Conservation (phyloP, 2,113 vertebrate genomes). For the Scolopax mira region DNA sequence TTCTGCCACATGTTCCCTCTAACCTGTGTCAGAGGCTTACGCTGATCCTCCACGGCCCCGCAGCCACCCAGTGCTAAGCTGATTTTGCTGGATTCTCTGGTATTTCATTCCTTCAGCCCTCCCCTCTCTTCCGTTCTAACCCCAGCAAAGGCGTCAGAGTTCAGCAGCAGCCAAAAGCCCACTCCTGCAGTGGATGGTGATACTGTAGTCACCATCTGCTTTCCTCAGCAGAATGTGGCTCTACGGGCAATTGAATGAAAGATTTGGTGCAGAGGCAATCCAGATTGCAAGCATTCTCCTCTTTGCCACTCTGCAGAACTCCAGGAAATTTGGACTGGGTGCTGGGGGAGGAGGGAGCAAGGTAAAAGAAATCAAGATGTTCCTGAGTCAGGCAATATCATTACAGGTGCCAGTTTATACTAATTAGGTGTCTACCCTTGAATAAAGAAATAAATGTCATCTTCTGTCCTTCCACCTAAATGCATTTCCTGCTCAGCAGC, state of each 20-base stretch:
- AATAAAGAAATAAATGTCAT: neutral
- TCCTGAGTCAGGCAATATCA: neutral
- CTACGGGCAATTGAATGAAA: neutral
- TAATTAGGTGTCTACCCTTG: neutral
- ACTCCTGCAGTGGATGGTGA: neutral
- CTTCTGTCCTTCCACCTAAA: neutral
- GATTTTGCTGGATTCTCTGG: neutral
- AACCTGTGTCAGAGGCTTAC: neutral
- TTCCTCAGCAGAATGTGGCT: neutral
- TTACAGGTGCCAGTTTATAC: neutral
- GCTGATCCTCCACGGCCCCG: neutral
- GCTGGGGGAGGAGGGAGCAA: neutral
- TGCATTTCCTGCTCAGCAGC: neutral
- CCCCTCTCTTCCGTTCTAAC: neutral
- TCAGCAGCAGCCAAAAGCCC: neutral
- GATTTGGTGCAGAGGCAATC: neutral
- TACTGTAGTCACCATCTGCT: neutral
- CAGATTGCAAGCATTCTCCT: rapidly evolving
- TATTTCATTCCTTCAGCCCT: neutral
- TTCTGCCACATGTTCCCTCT: neutral
- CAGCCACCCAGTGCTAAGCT: neutral
- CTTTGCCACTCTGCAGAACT: neutral
- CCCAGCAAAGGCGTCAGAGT: neutral
- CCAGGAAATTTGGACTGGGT: neutral
- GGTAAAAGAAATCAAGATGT: neutral